Base-by-base conservation (phyloP, 2,113 vertebrate species). In the Macaca fascicularis region DNA sequence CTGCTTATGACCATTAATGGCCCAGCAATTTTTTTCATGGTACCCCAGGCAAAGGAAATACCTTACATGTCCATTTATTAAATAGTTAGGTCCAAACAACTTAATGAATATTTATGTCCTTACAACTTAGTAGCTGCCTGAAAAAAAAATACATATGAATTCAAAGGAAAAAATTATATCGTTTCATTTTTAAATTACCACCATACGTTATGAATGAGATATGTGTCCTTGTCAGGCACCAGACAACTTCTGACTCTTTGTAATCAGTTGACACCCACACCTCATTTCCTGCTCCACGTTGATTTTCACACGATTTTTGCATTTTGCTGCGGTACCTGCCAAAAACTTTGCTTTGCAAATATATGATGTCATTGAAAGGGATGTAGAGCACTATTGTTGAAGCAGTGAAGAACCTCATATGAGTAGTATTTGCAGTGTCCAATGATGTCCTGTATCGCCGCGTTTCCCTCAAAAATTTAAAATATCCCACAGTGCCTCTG, bases 371-470 rank as follows among this genome's bases (percentile, higher is more conserved):
- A 4, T 5, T 43, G 45, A 43, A 75, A 32, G 80, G 38, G n/a
- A 13, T 1, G 23, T 50, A 2, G 38, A 23, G 48, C 4, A 1
- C 25, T 27, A 19, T 17, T 38, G 20, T 5, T 57, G 38, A 48
- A 25, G 16, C 10, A 3, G 32, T 8, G 19, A 48, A 17, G 27
- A 8, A 5, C 48, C 57, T 50, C 38, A 19, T 16, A 23, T 22
- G 0, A 5, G 12, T 6, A 5, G 9, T 7, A 8, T 6, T n/a
- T 6, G 55, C 22, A 20, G 57, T 23, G 4, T 57, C 61, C 27
- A 11, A 8, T 13, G 55, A 20, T 19, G 30, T 38, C 20, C 0
- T 14, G 6, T n/a, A 2, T 50, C 8, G 6, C 69, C 7, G 0
- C 16, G n/a, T 38, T 40, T 10, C 72, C 13, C 61, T 79, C 43